Evolutionary conservation across 2,113 vertebrate genomes (phyloP).

Genomic region (Globicephala melas): DNA sequence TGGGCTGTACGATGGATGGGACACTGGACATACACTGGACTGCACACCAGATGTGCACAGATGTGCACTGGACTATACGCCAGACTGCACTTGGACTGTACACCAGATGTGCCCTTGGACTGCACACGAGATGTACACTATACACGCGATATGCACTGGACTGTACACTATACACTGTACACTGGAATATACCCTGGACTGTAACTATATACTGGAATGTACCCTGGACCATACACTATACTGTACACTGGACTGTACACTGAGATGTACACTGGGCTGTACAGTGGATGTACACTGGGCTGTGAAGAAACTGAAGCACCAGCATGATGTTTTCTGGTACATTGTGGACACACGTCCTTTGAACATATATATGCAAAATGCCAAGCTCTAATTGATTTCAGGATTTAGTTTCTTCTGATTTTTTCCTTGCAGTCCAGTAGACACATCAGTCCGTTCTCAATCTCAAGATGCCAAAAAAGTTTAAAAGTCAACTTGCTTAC

Average conservation of each 20-base stretch:
- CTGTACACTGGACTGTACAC: neutral
- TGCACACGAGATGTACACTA: neutral
- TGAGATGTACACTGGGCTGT: fast-evolving
- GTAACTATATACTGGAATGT: too few species aligned
- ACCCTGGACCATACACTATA: neutral
- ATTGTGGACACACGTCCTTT: neutral
- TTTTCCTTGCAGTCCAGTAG: neutral
- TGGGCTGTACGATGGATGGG: too few species aligned
- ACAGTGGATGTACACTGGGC: neutral
- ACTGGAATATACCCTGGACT: too few species aligned
- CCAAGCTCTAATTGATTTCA: neutral
- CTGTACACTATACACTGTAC: too few species aligned
- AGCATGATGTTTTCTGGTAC: neutral
- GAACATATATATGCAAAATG: neutral
- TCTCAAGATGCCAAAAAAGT: neutral
- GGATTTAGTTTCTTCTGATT: neutral
- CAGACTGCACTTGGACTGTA: neutral
- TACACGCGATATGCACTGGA: too few species aligned
- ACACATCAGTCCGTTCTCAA: neutral
- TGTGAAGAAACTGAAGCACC: neutral
- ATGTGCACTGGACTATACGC: too few species aligned
- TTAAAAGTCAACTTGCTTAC: neutral
- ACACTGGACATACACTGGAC: too few species aligned
- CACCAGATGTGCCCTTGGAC: fast-evolving
- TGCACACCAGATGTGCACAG: too few species aligned